Percentiles rank a stretch among this genome's conserved stretches.
phyloP scores from a whole-genome alignment of 2,113 vertebrate genomes.

The Terrapene triunguis region DNA sequence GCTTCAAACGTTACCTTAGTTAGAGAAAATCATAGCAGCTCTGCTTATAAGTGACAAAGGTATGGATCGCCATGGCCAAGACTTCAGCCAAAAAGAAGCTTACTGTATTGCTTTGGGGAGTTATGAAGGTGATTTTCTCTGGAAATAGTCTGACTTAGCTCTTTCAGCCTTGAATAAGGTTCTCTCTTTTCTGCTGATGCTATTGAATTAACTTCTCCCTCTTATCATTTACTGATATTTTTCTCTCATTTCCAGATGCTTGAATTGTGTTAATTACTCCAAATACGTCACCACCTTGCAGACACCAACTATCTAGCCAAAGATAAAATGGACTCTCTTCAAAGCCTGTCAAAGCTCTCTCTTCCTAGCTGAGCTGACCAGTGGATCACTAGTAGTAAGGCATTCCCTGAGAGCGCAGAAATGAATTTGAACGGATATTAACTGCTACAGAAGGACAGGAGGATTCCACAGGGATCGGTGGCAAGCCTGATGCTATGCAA shows the following conservation, averaged over 20 bases:
- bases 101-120: not conserved
- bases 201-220: not conserved
- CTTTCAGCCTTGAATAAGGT: not conserved
- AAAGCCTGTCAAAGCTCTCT: not conserved
- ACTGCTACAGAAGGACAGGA: not conserved
- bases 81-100: not conserved
- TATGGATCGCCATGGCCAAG: not conserved
- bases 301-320: not conserved
- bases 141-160: not conserved
- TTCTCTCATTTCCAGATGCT: not conserved
- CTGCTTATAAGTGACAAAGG: not conserved
- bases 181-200: not conserved
- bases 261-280: not conserved
- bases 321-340: not conserved
- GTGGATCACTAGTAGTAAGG: not conserved
- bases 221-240: not conserved
- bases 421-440: not conserved
- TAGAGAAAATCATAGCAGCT: not conserved
- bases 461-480: not conserved
- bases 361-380: not conserved
- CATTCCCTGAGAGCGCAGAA: not conserved
- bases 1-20: not conserved
- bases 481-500: not conserved
- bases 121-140: not conserved
- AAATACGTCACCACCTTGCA: not conserved